Evolutionary conservation across 2,888 invertebrate genomes (phyloP).

Genomic region (Ectropis crepuscularia): DNA sequence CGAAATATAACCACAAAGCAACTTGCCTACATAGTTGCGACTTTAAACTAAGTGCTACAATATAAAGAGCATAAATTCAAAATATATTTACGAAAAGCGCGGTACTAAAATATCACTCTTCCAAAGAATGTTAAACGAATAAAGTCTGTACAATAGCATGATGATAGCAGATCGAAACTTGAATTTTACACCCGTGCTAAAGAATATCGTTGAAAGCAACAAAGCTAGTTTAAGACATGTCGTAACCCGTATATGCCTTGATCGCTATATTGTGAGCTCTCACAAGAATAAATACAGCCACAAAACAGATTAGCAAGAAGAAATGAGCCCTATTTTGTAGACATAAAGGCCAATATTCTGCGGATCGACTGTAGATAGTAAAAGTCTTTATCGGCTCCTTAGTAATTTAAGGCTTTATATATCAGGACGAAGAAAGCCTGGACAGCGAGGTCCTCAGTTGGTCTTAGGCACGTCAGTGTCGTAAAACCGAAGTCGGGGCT

Average conservation of each 20-base stretch:
- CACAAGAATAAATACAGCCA: conserved; percentile 12
- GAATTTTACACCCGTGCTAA: conserved; percentile 37
- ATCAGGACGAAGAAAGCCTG: conserved; percentile 44
- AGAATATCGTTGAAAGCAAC: conserved; percentile 42
- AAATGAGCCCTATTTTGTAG: conserved; percentile 27
- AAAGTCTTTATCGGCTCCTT: conserved; percentile 58
- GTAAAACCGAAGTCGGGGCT: conserved; percentile 36
- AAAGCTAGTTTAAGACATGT: conserved; percentile 45
- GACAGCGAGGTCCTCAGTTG: conserved; percentile 29
- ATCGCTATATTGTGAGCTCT: conserved; percentile 37
- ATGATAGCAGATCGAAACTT: conserved; percentile 18
- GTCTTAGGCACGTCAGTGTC: conserved; percentile 37
- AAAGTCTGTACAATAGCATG: conserved; percentile 23
- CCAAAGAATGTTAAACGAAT: conserved; percentile 24
- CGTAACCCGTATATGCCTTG: conserved; percentile 42
- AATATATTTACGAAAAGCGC: neutral
- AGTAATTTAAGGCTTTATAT: conserved; percentile 55
- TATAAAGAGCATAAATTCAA: too few relatives aligned
- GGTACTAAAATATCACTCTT: neutral
- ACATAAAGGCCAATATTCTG: conserved; percentile 13
- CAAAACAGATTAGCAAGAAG: conserved; percentile 14
- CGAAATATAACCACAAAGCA: too few relatives aligned
- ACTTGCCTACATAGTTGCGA: too few relatives aligned
- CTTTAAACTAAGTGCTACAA: too few relatives aligned
- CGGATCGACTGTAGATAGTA: conserved; percentile 35